Conservation (phyloP, 2,888 invertebrate genomes). For the Amphipoea lucens region DNA sequence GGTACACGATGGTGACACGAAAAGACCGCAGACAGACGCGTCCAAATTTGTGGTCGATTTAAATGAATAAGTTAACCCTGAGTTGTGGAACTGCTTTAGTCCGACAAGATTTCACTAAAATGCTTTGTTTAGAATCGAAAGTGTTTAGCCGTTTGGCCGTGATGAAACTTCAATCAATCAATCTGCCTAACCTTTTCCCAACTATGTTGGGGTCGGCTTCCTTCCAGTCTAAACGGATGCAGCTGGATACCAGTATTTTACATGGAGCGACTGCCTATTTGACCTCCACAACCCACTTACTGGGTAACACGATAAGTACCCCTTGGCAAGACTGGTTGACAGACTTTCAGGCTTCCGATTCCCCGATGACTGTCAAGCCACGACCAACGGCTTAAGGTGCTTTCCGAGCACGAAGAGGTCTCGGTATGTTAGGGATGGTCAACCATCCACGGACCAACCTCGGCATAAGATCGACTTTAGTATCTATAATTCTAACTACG, state of each 20-base stretch:
- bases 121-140: conserved; percentile 68
- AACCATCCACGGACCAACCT: not conserved
- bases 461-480: not conserved
- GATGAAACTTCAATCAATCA: conserved; percentile 17
- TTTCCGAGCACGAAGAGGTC: not conserved
- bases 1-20: conserved; percentile 78
- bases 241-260: not conserved
- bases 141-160: conserved; percentile 35
- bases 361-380: not conserved
- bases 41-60: conserved; percentile 48
- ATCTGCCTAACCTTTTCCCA: not conserved
- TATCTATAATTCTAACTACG: conserved; percentile 10
- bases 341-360: not conserved
- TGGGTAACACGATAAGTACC: not conserved
- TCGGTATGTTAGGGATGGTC: not conserved
- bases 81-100: conserved; percentile 77
- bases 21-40: conserved; percentile 70
- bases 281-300: not conserved
- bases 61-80: conserved; percentile 58
- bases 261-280: not conserved
- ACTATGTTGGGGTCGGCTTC: not conserved
- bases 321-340: not conserved
- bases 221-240: not conserved
- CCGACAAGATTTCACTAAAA: conserved; percentile 75
- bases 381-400: no score